Evolutionary conservation across 2,888 invertebrate species (phyloP).

Genomic region (Auanema freiburgensis): DNA sequence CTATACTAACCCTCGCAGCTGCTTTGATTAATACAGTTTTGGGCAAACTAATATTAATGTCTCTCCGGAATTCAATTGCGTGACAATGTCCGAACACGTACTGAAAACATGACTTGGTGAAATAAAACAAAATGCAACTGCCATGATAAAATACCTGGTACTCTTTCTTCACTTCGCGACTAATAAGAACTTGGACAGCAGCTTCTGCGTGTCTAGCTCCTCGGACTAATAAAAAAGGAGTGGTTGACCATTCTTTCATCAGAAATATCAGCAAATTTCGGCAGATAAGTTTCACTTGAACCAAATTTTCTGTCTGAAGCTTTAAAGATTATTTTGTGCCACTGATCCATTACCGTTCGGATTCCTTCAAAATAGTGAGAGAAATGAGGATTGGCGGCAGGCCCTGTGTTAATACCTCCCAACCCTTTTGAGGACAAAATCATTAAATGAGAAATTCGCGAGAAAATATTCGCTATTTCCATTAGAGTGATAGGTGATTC

Average conservation of each 20-base stretch:
- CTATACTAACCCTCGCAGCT: slow-evolving; percentile 17
- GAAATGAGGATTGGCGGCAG: slow-evolving; percentile 63
- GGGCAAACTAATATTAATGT: too few species aligned
- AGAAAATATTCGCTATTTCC: too few species aligned
- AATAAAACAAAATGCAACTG: not conserved
- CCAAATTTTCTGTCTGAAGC: too few species aligned
- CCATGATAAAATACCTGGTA: too few species aligned
- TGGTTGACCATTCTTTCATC: slow-evolving; percentile 6
- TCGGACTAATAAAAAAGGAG: slow-evolving; percentile 12
- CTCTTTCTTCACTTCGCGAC: slow-evolving; percentile 4
- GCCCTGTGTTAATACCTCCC: slow-evolving; percentile 69
- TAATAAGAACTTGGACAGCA: slow-evolving; percentile 63
- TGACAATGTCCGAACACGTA: slow-evolving; percentile 1
- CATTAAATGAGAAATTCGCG: slow-evolving; percentile 8
- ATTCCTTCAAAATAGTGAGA: too few species aligned
- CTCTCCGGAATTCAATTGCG: not conserved
- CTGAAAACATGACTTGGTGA: not conserved
- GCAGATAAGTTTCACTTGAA: too few species aligned
- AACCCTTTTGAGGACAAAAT: slow-evolving; percentile 41
- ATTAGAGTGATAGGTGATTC: too few species aligned
- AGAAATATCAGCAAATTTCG: too few species aligned
- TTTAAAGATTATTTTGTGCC: too few species aligned
- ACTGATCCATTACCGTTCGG: too few species aligned
- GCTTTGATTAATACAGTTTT: slow-evolving; percentile 7
- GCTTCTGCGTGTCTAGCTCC: slow-evolving; percentile 69